Base-by-base conservation (phyloP, 2,797 vertebrate genomes). In the Parauchenoglanis ngamensis region DNA sequence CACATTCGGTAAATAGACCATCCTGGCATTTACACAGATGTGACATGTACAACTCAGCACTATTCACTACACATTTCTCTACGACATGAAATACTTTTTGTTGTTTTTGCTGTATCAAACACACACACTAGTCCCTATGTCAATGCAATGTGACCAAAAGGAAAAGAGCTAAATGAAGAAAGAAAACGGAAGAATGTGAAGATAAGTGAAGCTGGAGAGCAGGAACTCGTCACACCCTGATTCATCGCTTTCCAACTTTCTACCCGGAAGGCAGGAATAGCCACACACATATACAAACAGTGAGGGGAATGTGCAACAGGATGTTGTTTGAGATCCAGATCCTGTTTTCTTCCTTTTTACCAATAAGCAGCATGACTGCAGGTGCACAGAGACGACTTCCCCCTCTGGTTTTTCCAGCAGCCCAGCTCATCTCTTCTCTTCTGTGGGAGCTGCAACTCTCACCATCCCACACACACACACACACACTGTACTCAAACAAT, bases 321-420 rank as follows among this genome's bases (percentile, higher is more conserved):
- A 96, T 95, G 95, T 95, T 96, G 93, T 95, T 94, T 86, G 85
- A 94, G 89, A 89, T 89, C 86, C 12, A 90, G 90, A 92, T 96
- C 95, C 95, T 96, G 95, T 95, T 95, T 95, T 94, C 91, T 93
- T 94, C 87, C 89, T 31, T 89, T 90, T 93, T 94, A 93, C 92
- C 93, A 93, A 92, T 83, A 1, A 91, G 88, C 80, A 80, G 56
- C 85, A 76, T n/a, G 82, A 87, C 89, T 83, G 91, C 94, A 95
- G 94, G 95, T 95, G 95, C 93, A 92, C 83, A 77, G 11, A 81
- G n/a, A 23, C 77, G 15, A 54, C 83, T 31, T 46, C 21, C 40
- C 70, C 63, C 78, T 54, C 54, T 56, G 12, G 83, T 88, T 75
- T 87, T 89, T 78, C 82, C 90, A 89, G 63, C 17, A 90, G 90